Evolutionary conservation across 2,888 invertebrate genomes (phyloP), one percentile per base, ranked within the genome.

Genomic region (Drosophila neutralis): DNA sequence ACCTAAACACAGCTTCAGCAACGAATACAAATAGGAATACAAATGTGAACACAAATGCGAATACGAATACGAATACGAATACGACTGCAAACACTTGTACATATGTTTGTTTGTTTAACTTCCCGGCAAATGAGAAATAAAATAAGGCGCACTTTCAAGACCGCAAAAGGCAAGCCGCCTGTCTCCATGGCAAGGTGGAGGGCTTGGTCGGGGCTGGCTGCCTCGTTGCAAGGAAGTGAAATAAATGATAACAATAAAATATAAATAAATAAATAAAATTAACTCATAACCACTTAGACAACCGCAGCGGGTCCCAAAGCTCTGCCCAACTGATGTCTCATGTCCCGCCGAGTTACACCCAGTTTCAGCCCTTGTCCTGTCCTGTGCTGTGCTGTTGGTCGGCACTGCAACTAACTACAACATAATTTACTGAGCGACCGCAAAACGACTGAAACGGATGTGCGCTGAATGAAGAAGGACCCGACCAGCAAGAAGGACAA

Each of bases 211-310:
- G 48, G 2, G 15, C 24, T 15, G 45, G 8, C 24, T 40, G 29
- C 2, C 18, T 36, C 38, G 24, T 35, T n/a, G 51, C 38, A 59
- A 74, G 60, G 70, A 78, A 83, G 75, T 83, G 76, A 88, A 79
- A 90, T 84, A 87, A 90, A 87, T 87, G 89, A 87, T 70, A 75
- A 87, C 86, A 89, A 90, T 87, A 90, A 90, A 87, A 90, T 89
- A 89, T 87, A 90, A 90, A 90, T 87, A 87, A 90, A 90, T 87
- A 90, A 90, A 90, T 87, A 87, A 87, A 90, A 90, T 90, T 87
- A 87, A 89, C 89, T 87, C 88, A 90, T 89, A 87, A 87, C 90
- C 87, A 90, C 87, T 90, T 90, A 82, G 85, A 68, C 62, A 70
- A 76, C 79, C 85, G 76, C 73, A 73, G 73, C 66, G 78, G 54